These are phyloP conservation scores for Drosophila melanogaster DNA, from an alignment of 1,140 invertebrate species.

Conservation along the genomic window Release_6_plus_ISO1_MT NT_037436.4:19356501-19357000, in stretches of 20 bases:
- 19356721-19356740: constrained; percentile 16
- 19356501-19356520: constrained; percentile 75
- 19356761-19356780: not conserved
- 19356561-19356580: constrained; percentile 75
- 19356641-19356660: constrained; percentile 55
- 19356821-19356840: too few relatives aligned
- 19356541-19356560: constrained; percentile 58
- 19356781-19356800: not conserved
- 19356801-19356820: not conserved
- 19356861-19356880: too few relatives aligned
- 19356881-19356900: too few relatives aligned
- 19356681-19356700: constrained; percentile 23
- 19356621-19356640: constrained; percentile 66
- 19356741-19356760: not conserved
- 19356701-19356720: constrained; percentile 17
- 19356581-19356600: constrained; percentile 34
- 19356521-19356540: constrained; percentile 79
- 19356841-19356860: too few relatives aligned
- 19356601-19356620: constrained; percentile 78
- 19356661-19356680: constrained; percentile 64
- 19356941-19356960: not conserved
- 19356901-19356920: too few relatives aligned
- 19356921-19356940: too few relatives aligned
- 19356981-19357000: constrained; percentile 67
- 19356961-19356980: constrained; percentile 2